Evolutionary conservation across 2,888 invertebrate species (phyloP).

Genomic region (Timema cristinae): DNA sequence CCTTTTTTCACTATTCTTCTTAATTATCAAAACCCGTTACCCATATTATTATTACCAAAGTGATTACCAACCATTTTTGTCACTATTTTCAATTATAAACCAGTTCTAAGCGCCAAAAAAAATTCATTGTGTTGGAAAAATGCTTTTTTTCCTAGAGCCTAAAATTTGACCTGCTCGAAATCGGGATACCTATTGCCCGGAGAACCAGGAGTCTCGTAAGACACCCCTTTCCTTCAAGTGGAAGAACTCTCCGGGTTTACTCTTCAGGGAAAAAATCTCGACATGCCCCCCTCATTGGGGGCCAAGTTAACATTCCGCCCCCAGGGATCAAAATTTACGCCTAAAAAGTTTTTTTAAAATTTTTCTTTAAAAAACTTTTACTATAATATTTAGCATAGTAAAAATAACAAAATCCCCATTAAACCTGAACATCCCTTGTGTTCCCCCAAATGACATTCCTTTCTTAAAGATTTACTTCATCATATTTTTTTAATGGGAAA

Average conservation of each 20-base stretch:
- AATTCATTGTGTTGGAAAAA: not conserved
- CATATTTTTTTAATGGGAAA: too few species aligned
- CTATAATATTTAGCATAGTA: not conserved
- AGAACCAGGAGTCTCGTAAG: constrained; percentile 53
- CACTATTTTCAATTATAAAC: too few species aligned
- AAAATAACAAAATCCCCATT: not conserved
- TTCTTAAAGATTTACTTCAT: too few species aligned
- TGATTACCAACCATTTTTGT: too few species aligned
- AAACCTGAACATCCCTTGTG: not conserved
- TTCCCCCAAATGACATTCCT: too few species aligned
- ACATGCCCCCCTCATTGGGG: constrained; percentile 74
- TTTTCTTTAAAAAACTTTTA: not conserved
- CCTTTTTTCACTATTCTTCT: too few species aligned
- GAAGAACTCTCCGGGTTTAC: constrained; percentile 19
- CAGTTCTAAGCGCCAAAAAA: too few species aligned
- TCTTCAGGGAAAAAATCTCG: constrained; percentile 63
- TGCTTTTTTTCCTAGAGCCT: constrained; percentile 41
- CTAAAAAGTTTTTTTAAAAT: too few species aligned
- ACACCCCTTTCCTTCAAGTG: constrained; percentile 34
- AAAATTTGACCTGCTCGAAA: constrained; percentile 57
- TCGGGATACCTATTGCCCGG: constrained; percentile 76
- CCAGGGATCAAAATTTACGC: constrained; percentile 43
- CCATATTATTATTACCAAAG: too few species aligned
- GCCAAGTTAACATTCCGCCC: constrained; percentile 59
- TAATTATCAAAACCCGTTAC: too few species aligned